A percentile compares a stretch with the other conserved stretches of the same genome.
phyloP scores from a whole-genome alignment of 2,797 vertebrate genomes.

The Falco columbarius region DNA sequence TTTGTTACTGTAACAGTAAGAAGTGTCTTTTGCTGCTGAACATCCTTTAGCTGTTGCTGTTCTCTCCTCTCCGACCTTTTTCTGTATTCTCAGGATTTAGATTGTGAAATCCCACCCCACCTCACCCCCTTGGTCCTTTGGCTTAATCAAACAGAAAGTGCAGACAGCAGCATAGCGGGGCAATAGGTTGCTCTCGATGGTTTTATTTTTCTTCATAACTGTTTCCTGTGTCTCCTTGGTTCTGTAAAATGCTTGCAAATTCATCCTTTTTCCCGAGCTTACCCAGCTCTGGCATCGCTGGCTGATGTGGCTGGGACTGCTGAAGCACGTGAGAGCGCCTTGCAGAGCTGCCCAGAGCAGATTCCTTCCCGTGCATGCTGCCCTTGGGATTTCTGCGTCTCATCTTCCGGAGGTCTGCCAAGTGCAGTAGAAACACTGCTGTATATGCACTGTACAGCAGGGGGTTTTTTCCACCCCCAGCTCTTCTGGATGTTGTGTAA shows the following conservation, averaged over 20 bases:
- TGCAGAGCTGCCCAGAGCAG: not conserved
- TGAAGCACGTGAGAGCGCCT: fast-evolving
- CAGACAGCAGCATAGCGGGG: not conserved
- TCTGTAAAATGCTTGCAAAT: not conserved
- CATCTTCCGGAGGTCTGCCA: not conserved
- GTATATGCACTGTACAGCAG: not conserved
- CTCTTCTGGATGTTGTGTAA: not conserved
- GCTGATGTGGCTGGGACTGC: not conserved
- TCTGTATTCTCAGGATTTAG: not conserved
- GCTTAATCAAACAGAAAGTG: not conserved
- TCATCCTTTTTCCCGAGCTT: not conserved
- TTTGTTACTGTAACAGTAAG: not conserved
- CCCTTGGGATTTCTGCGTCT: not conserved
- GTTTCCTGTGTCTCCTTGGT: not conserved
- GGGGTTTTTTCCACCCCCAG: too few species aligned
- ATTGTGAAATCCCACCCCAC: not conserved
- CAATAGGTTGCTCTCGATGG: not conserved
- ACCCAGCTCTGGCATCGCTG: fast-evolving
- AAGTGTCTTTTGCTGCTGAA: not conserved
- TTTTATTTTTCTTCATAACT: not conserved
- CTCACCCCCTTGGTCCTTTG: not conserved
- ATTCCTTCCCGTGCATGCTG: not conserved
- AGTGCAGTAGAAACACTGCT: not conserved
- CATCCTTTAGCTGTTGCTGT: not conserved
- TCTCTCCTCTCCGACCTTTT: not conserved